Evolutionary conservation across 2,113 vertebrate genomes (phyloP).

Genomic region (Megaleporinus macrocephalus): DNA sequence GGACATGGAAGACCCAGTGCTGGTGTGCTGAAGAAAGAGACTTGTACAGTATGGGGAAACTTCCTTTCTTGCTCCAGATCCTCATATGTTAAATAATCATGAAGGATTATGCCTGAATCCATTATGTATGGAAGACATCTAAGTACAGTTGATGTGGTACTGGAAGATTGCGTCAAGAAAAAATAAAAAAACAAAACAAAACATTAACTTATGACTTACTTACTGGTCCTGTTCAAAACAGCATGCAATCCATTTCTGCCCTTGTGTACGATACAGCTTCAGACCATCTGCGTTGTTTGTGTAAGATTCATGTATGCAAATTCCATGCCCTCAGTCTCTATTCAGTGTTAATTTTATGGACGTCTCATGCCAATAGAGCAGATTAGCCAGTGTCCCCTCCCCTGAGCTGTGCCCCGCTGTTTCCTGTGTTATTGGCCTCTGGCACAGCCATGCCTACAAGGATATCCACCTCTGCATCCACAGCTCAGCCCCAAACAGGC

Average conservation of each 20-base stretch:
- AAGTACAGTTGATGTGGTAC: background rate
- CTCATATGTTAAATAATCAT: background rate
- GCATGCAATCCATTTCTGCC: background rate
- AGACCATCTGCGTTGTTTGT: background rate
- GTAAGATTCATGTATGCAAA: background rate
- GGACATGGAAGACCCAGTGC: constrained; percentile 41
- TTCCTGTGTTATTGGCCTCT: constrained; percentile 58
- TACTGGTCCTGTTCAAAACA: background rate
- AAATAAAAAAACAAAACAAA: background rate
- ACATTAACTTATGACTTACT: background rate
- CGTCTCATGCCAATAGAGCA: constrained; percentile 49
- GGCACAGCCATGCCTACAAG: constrained; percentile 37
- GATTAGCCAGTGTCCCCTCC: constrained; percentile 66
- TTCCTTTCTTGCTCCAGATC: constrained; percentile 10
- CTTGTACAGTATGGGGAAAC: background rate
- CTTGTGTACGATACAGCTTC: background rate
- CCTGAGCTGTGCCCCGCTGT: constrained; percentile 55
- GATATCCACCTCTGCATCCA: constrained; percentile 29
- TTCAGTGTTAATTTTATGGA: constrained; percentile 58
- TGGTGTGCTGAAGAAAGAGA: constrained; percentile 35
- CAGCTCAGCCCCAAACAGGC: background rate
- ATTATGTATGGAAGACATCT: constrained; percentile 41
- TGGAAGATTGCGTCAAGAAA: constrained; percentile 17
- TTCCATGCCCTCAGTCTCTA: background rate
- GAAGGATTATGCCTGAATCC: background rate